phyloP scores from a whole-genome alignment of 1,140 invertebrate species.

The Zaprionus ghesquierei region DNA sequence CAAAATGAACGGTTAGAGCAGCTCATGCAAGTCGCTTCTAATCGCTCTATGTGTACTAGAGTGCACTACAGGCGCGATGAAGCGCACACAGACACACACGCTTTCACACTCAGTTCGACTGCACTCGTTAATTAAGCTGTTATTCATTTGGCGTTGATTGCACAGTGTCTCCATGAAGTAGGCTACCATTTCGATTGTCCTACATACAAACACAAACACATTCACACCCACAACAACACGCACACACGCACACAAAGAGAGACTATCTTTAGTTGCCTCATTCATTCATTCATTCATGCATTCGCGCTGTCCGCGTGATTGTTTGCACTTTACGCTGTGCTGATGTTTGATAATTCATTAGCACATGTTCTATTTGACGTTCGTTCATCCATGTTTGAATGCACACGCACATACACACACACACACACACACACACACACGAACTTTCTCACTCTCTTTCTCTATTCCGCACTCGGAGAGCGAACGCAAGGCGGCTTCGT shows the following conservation, averaged over 20 bases:
- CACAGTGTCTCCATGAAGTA: constrained; percentile 27
- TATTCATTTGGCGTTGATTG: constrained; percentile 41
- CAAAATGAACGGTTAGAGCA: too few species aligned
- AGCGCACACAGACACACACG: too few species aligned
- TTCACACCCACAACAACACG: not conserved
- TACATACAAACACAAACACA: constrained; percentile 18
- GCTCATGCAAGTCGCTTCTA: too few species aligned
- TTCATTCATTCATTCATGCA: constrained; percentile 33
- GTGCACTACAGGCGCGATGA: too few species aligned
- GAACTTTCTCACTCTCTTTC: not conserved
- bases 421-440: constrained; percentile 5
- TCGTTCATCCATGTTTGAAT: constrained; percentile 69
- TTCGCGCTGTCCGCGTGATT: constrained; percentile 57
- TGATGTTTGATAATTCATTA: constrained; percentile 78
- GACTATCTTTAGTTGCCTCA: not conserved
- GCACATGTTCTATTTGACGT: constrained; percentile 80
- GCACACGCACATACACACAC: constrained; percentile 32
- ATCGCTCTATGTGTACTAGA: too few species aligned
- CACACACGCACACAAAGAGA: not conserved
- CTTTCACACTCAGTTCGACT: constrained; percentile 6
- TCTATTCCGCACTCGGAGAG: not conserved
- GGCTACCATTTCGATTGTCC: constrained; percentile 37
- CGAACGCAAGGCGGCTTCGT: constrained; percentile 34
- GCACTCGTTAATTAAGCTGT: constrained; percentile 42
- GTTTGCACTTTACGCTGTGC: constrained; percentile 73